A percentile compares a stretch with the other conserved stretches of the same genome.
These are phyloP conservation scores for Drosophila macrothrix DNA, from an alignment of 2,888 invertebrate species.

Conservation along the genomic window DNA sequence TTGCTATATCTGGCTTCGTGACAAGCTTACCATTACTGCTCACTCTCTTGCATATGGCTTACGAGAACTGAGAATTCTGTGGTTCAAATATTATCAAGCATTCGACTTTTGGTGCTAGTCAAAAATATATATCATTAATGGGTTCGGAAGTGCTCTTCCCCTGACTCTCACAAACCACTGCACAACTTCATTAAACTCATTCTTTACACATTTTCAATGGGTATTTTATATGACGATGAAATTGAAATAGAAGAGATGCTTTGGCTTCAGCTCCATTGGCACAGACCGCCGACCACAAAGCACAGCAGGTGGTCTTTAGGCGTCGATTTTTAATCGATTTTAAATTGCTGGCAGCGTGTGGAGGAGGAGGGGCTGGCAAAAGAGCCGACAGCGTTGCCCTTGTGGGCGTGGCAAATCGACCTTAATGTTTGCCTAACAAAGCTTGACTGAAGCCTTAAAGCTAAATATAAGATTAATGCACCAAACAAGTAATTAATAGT, in stretches of 20 bases:
- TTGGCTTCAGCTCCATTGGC: slow-evolving; percentile 4
- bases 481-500: background rate
- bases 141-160: background rate
- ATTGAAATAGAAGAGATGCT: slow-evolving; percentile 9
- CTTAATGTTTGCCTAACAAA: slow-evolving; percentile 15
- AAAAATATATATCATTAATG: background rate
- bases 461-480: background rate
- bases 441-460: background rate
- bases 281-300: background rate
- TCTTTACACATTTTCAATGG: background rate
- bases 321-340: slow-evolving; percentile 75
- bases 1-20: no score
- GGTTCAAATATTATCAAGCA: no score
- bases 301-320: slow-evolving; percentile 68
- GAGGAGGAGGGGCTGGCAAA: slow-evolving; percentile 42
- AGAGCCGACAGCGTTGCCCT: slow-evolving; percentile 15
- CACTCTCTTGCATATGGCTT: no score
- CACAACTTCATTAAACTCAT: background rate
- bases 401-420: slow-evolving; percentile 31
- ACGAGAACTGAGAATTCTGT: no score
- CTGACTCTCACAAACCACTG: background rate
- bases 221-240: background rate
- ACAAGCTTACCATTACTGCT: no score
- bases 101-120: background rate
- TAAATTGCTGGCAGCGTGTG: slow-evolving; percentile 59